Conservation (phyloP, 1,140 invertebrate genomes). For the Drosophila pallidifrons region DNA sequence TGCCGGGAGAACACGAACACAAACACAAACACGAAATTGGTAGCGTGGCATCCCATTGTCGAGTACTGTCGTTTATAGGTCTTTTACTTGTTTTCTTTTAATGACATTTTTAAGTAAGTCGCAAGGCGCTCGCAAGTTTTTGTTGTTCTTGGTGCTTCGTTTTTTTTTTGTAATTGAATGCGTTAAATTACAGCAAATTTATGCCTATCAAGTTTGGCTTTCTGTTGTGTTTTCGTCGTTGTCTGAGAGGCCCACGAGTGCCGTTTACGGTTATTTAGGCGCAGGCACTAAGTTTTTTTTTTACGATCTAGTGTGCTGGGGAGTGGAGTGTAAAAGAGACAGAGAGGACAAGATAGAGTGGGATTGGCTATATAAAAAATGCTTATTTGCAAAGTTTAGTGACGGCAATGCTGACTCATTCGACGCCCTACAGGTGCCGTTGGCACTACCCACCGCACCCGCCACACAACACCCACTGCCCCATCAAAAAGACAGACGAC, state of each 20-base stretch:
- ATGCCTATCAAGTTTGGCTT: slow-evolving; percentile 79
- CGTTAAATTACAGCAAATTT: slow-evolving; percentile 82
- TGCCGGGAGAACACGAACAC: background rate
- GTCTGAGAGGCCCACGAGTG: slow-evolving; percentile 65
- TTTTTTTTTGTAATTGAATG: slow-evolving; percentile 76
- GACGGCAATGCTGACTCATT: slow-evolving; percentile 74
- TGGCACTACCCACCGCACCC: background rate
- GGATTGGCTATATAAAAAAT: slow-evolving; percentile 77
- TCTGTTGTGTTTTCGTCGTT: slow-evolving; percentile 38
- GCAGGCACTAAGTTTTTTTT: slow-evolving; percentile 73
- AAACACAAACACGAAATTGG: background rate
- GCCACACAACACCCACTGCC: background rate
- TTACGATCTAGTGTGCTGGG: slow-evolving; percentile 43
- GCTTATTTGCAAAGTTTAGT: slow-evolving; percentile 81
- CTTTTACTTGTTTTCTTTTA: slow-evolving; percentile 67
- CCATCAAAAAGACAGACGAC: slow-evolving; percentile 11
- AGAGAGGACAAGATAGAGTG: background rate
- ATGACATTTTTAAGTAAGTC: slow-evolving; percentile 82
- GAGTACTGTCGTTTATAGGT: slow-evolving; percentile 47
- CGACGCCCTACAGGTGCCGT: slow-evolving; percentile 68
- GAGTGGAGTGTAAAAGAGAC: slow-evolving; percentile 6
- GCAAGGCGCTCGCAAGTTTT: slow-evolving; percentile 59
- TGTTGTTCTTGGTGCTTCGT: slow-evolving; percentile 45
- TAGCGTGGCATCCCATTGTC: slow-evolving; percentile 28
- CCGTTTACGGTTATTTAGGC: slow-evolving; percentile 82